Evolutionary conservation across 2,113 vertebrate genomes (phyloP).

Genomic region (Pycnonotus jocosus): DNA sequence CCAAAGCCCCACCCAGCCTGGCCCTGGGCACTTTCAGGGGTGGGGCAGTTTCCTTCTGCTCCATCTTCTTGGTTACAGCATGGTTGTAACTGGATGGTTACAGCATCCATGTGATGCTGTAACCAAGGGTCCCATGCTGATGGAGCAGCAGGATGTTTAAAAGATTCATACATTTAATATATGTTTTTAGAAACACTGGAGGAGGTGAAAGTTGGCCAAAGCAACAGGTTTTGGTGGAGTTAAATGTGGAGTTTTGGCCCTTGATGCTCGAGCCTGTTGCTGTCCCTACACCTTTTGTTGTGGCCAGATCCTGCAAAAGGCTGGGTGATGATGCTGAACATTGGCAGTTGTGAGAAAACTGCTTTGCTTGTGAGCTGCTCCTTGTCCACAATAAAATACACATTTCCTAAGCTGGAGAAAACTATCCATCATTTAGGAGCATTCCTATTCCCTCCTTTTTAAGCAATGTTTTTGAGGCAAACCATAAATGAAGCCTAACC

Average conservation of each 20-base stretch:
- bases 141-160: neutral
- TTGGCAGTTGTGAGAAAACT: neutral
- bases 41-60: neutral
- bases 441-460: neutral
- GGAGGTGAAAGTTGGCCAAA: neutral
- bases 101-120: neutral
- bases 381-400: neutral
- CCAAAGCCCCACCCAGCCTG: neutral
- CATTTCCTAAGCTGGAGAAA: neutral
- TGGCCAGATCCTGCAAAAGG: neutral
- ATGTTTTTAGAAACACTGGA: neutral
- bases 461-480: neutral
- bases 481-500: neutral
- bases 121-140: neutral
- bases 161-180: accelerated
- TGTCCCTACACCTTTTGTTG: neutral
- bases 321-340: neutral
- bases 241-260: neutral
- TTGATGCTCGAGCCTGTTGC: accelerated
- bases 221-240: neutral
- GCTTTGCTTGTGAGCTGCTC: neutral
- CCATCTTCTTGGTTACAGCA: neutral
- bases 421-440: neutral
- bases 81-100: too few species aligned
- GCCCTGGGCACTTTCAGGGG: neutral